Evolutionary conservation across 2,888 invertebrate species (phyloP), one percentile per base, ranked within the genome.

Genomic region (Apamea anceps): DNA sequence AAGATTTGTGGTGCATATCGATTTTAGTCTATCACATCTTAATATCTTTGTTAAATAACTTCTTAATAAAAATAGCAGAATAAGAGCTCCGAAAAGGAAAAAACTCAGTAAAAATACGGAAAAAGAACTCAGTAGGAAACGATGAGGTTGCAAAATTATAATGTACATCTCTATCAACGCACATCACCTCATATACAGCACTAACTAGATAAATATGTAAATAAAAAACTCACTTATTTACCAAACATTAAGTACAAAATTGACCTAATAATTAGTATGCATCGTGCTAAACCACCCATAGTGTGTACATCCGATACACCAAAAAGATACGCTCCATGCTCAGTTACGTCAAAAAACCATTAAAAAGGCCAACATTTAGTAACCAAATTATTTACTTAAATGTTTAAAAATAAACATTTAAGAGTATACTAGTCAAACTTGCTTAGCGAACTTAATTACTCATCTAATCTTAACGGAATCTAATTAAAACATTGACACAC

Each of bases 401-500:
- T 54, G 80, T 67, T 37, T 45, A 62, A 84, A 77, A 85, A 74
- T 74, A 80, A 79, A 76, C 71, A 84, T 70, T 73, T 62, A 42
- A 76, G 25, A 60, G n/a, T 13, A 71, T 70, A 67, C 60, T 21
- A 37, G 57, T 62, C 51, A 78, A 85, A 86, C 84, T 84, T 72
- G 81, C 84, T 77, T 70, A 79, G 77, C 81, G 75, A 85, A 84
- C 81, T 88, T 92, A 92, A 92, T 92, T 90, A 90, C 84, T 81
- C 77, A 81, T 82, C 82, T 88, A 90, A 92, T 85, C 80, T 87
- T 82, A 87, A 83, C 63, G 88, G 89, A 89, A 91, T 93, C 92
- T 91, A 91, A 93, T 93, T 92, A 91, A 92, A 92, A 92, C 94
- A 93, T 94, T 95, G 94, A 94, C 95, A 94, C 90, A 95, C 90